Conservation (phyloP, 2,888 invertebrate species). For the Stenurella melanura region DNA sequence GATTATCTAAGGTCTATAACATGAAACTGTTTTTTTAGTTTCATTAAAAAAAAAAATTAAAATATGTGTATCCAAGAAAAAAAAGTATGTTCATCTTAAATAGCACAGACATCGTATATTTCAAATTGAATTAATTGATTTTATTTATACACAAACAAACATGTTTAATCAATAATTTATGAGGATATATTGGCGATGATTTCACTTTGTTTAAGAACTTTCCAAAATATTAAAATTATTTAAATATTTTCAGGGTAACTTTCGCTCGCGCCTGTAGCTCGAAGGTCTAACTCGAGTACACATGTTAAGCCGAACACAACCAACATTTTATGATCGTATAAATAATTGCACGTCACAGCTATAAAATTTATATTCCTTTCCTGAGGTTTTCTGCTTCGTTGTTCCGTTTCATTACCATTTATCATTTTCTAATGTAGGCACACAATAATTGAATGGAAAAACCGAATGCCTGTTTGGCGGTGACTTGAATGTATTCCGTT, state of each 20-base stretch:
- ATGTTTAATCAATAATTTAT: not conserved
- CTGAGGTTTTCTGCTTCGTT: not conserved
- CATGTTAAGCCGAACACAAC: not conserved
- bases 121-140: not conserved
- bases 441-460: not conserved
- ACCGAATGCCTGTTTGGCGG: not conserved
- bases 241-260: conserved; percentile 7
- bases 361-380: conserved; percentile 4
- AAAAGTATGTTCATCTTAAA: too few species aligned
- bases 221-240: conserved; percentile 4
- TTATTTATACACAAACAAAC: not conserved
- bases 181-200: not conserved
- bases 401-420: conserved; percentile 3
- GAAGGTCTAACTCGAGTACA: not conserved
- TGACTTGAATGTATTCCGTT: too few species aligned
- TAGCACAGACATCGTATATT: too few species aligned
- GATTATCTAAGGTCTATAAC: too few species aligned
- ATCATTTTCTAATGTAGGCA: not conserved
- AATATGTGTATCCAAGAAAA: too few species aligned
- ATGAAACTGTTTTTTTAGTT: too few species aligned
- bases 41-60: too few species aligned
- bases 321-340: conserved; percentile 3
- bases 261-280: conserved; percentile 3
- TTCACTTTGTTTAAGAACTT: conserved; percentile 4
- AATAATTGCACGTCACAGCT: conserved; percentile 7